Percentiles rank a stretch among this genome's conserved stretches.
These are phyloP conservation scores for Pyrocephalus nanus DNA, from an alignment of 2,797 vertebrate species.

Conservation along the genomic window DNA sequence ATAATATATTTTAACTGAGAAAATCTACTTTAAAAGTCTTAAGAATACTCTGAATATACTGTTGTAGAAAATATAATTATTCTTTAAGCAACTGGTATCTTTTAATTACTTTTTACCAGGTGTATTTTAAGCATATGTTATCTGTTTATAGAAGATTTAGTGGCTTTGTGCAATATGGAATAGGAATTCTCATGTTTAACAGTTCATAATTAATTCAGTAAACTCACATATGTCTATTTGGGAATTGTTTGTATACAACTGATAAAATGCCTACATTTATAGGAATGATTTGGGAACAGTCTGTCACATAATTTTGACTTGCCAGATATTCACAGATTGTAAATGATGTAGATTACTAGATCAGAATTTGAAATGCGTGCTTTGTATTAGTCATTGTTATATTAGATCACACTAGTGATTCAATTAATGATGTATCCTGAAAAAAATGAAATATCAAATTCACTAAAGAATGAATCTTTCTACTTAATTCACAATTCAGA, in stretches of 20 bases:
- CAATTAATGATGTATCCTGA: neutral
- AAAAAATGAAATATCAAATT: neutral
- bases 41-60: neutral
- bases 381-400: neutral
- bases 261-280: neutral
- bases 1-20: neutral
- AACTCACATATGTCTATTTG: neutral
- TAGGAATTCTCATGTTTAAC: neutral
- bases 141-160: neutral
- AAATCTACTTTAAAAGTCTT: neutral
- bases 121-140: neutral
- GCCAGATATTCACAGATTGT: neutral
- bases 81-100: neutral
- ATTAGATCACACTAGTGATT: neutral
- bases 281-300: neutral
- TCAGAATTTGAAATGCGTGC: neutral
- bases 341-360: neutral
- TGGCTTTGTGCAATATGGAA: neutral
- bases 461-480: neutral
- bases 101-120: neutral
- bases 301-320: neutral
- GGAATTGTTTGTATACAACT: neutral
- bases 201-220: neutral
- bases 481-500: neutral
- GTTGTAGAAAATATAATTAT: neutral